Conservation (phyloP, 2,888 invertebrate species). For the Tineola bisselliella region DNA sequence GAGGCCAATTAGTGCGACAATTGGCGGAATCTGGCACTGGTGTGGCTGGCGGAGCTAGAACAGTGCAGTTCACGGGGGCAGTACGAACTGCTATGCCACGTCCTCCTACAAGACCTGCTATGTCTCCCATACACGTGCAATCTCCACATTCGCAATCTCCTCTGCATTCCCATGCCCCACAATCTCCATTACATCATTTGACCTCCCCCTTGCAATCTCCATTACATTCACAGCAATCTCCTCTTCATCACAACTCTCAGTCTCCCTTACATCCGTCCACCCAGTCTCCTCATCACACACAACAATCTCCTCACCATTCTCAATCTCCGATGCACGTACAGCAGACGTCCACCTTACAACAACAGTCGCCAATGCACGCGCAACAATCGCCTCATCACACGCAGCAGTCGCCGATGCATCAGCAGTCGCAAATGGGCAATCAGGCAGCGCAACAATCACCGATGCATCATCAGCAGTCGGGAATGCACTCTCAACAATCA, state of each 20-base stretch:
- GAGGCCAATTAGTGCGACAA: slow-evolving; percentile 47
- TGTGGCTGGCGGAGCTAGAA: slow-evolving; percentile 33
- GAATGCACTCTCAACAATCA: slow-evolving; percentile 25
- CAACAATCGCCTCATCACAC: slow-evolving; percentile 18
- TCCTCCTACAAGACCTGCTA: slow-evolving; percentile 49
- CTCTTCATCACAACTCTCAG: slow-evolving; percentile 28
- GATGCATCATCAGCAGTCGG: slow-evolving; percentile 30
- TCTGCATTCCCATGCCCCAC: slow-evolving; percentile 20
- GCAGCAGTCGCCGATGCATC: slow-evolving; percentile 39
- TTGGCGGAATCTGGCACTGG: slow-evolving; percentile 37
- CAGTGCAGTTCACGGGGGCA: slow-evolving; percentile 22
- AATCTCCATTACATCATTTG: slow-evolving; percentile 16
- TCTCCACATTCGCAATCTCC: slow-evolving; percentile 34
- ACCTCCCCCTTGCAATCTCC: slow-evolving; percentile 30
- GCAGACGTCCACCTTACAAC: slow-evolving; percentile 18
- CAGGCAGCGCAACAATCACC: slow-evolving; percentile 21
- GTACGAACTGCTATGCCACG: slow-evolving; percentile 27
- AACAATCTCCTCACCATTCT: slow-evolving; percentile 46
- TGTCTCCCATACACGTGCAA: slow-evolving; percentile 52
- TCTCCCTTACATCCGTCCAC: slow-evolving; percentile 46
- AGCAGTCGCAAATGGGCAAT: slow-evolving; percentile 22
- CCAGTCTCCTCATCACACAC: slow-evolving; percentile 53
- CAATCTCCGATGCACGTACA: slow-evolving; percentile 39
- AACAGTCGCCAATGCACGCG: slow-evolving; percentile 19
- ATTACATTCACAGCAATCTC: slow-evolving; percentile 25